Base-by-base conservation (phyloP, 2,797 vertebrate genomes). In the Zenarchopterus dispar region DNA sequence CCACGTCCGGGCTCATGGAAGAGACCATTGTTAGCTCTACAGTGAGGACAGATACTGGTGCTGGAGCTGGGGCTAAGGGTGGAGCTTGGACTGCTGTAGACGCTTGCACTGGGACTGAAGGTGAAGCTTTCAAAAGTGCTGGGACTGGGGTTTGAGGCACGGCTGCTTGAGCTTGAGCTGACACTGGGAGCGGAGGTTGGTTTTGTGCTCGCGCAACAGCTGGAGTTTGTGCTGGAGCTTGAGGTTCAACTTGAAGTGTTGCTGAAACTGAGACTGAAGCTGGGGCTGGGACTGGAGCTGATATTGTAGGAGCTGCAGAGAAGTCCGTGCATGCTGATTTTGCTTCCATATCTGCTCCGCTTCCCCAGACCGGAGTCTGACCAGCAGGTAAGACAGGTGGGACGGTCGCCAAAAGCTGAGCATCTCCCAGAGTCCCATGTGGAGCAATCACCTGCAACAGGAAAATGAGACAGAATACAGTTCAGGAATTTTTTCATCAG, bases 321-420 rank as follows among this genome's bases (percentile, higher is more conserved):
- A 82, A 64, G 56, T 86, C 74, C 8, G 60, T 50, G 7, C 51
- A 50, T 16, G 67, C 62, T 62, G 66, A 42, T 45, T 78, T 36
- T 4, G 75, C 57, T 45, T 88, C 86, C 60, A 62, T 26, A 47
- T 93, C 85, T 24, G 72, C 44, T 71, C 78, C 63, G 0, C 54
- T 76, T 74, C 80, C 80, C 81, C 87, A 88, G 49, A 75, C 64
- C 47, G 77, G 54, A 65, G 78, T 67, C 49, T 85, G 89, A 65
- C 80, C 65, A 61, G 69, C 58, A 48, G 85, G 59, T n/a, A 80
- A 46, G 39, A 75, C 71, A 26, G 71, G 57, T 18, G 81, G 89
- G 57, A 64, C 62, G 0, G 49, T 50, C 60, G 80, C 53, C 72
- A 83, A 65, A 42, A 71, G 73, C 22, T 79, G 82, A 68, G 67